A percentile compares a stretch with the other conserved stretches of the same genome.
phyloP scores from a whole-genome alignment of 2,113 vertebrate genomes.

The Macaca mulatta region DNA sequence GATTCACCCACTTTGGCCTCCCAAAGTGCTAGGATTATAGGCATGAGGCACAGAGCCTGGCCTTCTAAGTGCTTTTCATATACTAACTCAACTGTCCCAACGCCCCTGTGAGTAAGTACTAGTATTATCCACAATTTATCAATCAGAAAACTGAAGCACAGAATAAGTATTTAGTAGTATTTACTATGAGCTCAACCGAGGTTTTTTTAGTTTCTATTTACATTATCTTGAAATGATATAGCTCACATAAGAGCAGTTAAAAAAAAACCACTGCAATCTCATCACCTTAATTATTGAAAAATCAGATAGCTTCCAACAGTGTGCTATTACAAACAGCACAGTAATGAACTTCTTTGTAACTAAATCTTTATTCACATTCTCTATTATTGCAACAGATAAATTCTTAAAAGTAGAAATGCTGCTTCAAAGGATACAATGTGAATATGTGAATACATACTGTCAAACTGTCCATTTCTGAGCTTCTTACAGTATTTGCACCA shows the following conservation, averaged over 20 bases:
- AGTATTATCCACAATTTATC: background rate
- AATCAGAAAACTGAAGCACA: slow-evolving; percentile 11
- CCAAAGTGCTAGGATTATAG: too few species aligned
- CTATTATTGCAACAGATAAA: background rate
- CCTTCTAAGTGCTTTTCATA: background rate
- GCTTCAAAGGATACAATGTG: background rate
- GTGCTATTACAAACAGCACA: background rate
- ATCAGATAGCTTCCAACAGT: background rate
- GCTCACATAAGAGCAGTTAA: background rate
- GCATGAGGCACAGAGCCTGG: too few species aligned
- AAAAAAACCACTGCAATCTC: slow-evolving; percentile 6
- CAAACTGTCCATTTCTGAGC: background rate
- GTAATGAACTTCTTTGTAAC: background rate
- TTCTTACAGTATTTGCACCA: background rate
- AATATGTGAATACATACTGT: background rate
- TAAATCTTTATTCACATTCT: background rate
- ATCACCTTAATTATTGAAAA: background rate
- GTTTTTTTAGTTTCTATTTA: background rate
- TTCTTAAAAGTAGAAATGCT: background rate
- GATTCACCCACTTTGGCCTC: too few species aligned
- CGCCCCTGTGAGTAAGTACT: background rate
- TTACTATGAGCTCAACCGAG: background rate
- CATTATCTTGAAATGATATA: slow-evolving; percentile 30
- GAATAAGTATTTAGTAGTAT: background rate
- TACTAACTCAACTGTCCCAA: background rate